phyloP scores from a whole-genome alignment of 2,113 vertebrate species.

The Perca schrenkii region DNA sequence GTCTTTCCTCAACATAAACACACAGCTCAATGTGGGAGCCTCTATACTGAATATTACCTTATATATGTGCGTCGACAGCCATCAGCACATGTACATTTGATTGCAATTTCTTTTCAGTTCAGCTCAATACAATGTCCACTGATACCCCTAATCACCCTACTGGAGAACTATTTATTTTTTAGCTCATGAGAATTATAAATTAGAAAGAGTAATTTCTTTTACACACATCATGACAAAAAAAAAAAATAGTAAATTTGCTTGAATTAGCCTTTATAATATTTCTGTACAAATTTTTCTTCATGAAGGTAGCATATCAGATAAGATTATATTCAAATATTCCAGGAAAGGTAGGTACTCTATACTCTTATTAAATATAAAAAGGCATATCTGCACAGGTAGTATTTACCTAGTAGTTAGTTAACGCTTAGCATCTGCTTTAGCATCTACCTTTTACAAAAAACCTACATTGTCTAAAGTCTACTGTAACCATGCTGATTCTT shows the following conservation, averaged over 20 bases:
- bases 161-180: neutral
- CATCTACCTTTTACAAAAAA: neutral
- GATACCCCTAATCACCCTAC: neutral
- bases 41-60: neutral
- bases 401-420: no score
- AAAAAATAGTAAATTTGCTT: no score
- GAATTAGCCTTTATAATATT: neutral
- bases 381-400: neutral
- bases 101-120: neutral
- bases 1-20: neutral
- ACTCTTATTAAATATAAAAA: no score
- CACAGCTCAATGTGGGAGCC: neutral
- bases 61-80: neutral
- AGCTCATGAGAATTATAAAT: no score
- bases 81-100: neutral
- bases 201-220: no score
- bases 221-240: neutral
- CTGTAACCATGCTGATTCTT: neutral
- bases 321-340: no score
- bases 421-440: neutral
- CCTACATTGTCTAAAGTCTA: neutral
- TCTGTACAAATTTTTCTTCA: neutral
- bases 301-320: no score
- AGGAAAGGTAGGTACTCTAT: no score
- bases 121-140: neutral